Evolutionary conservation across 2,888 invertebrate genomes (phyloP).

Genomic region (Hanleya hanleyi): DNA sequence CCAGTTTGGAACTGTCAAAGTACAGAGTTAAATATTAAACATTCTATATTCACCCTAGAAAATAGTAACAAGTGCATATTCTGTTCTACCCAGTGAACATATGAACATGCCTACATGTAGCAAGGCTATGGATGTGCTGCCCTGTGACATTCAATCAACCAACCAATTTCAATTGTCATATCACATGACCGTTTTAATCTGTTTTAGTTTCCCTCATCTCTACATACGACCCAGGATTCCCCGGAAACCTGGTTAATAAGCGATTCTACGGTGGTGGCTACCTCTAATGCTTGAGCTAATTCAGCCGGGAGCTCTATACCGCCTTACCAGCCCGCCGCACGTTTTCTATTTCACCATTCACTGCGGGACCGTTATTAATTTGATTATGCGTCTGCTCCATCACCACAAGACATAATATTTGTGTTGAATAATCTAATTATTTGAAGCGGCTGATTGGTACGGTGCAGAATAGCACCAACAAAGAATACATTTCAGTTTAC

Average conservation of each 20-base stretch:
- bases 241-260: background rate
- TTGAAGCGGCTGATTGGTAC: constrained; percentile 2
- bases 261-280: background rate
- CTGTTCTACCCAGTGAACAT: too few species aligned
- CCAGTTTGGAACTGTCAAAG: too few species aligned
- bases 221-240: background rate
- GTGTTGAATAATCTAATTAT: constrained; percentile 7
- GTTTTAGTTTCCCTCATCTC: background rate
- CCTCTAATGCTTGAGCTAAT: background rate
- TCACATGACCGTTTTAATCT: background rate
- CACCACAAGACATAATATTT: constrained; percentile 1
- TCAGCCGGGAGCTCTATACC: background rate
- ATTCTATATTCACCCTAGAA: too few species aligned
- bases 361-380: background rate
- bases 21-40: too few species aligned
- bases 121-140: too few species aligned
- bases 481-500: constrained; percentile 10
- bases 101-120: too few species aligned
- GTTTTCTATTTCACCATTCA: constrained; percentile 10
- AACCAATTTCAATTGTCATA: background rate
- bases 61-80: too few species aligned
- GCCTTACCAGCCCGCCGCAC: background rate
- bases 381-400: background rate
- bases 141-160: background rate
- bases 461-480: background rate